Evolutionary conservation across 1,140 invertebrate genomes (phyloP), one percentile per base, ranked within the genome.

Genomic region (Archegozetes longisetosus): DNA sequence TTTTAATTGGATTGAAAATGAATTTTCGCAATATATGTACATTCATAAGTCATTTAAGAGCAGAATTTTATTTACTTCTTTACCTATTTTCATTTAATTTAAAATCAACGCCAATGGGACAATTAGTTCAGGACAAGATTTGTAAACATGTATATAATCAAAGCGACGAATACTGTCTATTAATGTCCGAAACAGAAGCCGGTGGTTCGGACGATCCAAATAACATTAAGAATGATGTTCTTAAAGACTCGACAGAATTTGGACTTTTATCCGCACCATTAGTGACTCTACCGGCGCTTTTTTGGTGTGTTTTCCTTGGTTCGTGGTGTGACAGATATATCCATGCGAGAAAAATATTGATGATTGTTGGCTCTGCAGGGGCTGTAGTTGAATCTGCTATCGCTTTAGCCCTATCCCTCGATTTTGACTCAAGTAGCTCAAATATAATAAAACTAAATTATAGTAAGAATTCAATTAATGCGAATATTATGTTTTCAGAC

Each of bases 61-160:
- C n/a, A n/a, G n/a, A n/a, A n/a, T n/a, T n/a, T n/a, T n/a, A n/a
- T n/a, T n/a, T n/a, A n/a, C 4, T 58, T 58, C 23, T 58, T 58
- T 12, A 55, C 24, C 9, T 57, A 22, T 9, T 58, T 58, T 9
- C 13, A 9, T n/a, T 58, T n/a, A 23, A 4, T 54, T 12, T 55
- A 57, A 3, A 58, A 58, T n/a, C 53, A 25, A 23, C 4, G 4
- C 29, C 55, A 22, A 6, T 13, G 24, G 40, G 55, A 64, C 76
- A 82, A 66, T 72, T 89, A 61, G 80, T 79, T 64, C 26, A 52
- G 28, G 76, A 79, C 32, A 63, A 63, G 25, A 58, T 58, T 20
- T 58, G 55, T 23, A 6, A 57, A 13, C 23, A 55, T 9, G 4
- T 20, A 23, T 55, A 55, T 23, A 46, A 46, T 46, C 53, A 29